Conservation (phyloP, 2,797 vertebrate species). For the Eptatretus atami region DNA sequence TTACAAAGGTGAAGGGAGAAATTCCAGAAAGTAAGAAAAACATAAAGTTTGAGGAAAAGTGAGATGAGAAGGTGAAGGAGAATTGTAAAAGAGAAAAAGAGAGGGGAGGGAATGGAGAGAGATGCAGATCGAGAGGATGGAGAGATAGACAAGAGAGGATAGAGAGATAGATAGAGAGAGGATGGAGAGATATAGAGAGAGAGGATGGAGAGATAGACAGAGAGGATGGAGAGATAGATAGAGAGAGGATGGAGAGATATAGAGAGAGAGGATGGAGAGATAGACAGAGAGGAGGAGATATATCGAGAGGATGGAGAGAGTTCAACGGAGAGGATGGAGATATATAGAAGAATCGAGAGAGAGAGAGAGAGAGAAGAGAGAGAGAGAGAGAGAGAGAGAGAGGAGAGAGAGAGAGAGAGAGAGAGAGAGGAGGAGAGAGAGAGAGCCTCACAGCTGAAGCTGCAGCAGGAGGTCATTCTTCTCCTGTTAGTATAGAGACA, state of each 20-base stretch:
- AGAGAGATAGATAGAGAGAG: not conserved
- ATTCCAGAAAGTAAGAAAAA: not conserved
- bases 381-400: not conserved
- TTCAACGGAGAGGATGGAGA: no score
- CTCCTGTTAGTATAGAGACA: conserved; percentile 46
- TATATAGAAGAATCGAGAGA: no score
- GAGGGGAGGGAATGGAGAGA: not conserved
- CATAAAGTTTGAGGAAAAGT: not conserved
- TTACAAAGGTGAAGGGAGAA: not conserved
- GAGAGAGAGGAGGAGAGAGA: no score
- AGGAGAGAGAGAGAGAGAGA: not conserved
- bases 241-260: not conserved
- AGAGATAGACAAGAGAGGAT: no score
- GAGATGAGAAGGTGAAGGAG: not conserved
- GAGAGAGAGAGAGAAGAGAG: not conserved
- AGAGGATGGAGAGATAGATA: not conserved
- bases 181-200: not conserved
- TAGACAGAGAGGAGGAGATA: not conserved
- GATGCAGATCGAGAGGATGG: not conserved
- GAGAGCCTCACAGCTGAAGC: conserved; percentile 33
- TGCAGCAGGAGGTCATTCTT: conserved; percentile 57
- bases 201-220: no score
- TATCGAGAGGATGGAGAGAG: not conserved
- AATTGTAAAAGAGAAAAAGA: no score
- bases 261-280: not conserved